These are phyloP conservation scores for Notechis scutatus DNA, from an alignment of 2,113 vertebrate species.

Conservation along the genomic window DNA sequence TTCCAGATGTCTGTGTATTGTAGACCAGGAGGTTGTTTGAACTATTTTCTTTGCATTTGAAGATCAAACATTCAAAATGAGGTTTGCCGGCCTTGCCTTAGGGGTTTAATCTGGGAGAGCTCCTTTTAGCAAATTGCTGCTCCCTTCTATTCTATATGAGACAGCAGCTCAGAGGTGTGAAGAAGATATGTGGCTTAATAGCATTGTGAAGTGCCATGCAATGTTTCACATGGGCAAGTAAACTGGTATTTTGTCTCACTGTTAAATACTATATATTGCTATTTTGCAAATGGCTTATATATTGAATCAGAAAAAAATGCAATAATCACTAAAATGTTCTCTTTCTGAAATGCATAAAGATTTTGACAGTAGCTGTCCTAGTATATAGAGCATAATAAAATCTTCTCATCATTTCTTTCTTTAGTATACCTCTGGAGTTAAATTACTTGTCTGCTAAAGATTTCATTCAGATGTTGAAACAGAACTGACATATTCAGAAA, in stretches of 20 bases:
- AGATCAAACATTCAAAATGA: constrained; percentile 60
- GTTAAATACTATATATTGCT: rapidly evolving
- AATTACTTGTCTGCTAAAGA: background rate
- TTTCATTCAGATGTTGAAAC: background rate
- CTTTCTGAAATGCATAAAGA: constrained; percentile 25
- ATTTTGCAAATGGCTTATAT: background rate
- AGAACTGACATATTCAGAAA: background rate
- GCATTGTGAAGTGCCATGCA: background rate
- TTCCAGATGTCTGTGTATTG: constrained; percentile 19
- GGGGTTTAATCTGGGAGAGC: constrained; percentile 42
- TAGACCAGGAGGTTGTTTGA: constrained; percentile 29
- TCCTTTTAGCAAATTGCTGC: background rate
- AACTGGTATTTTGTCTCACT: constrained; percentile 25
- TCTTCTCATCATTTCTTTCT: background rate
- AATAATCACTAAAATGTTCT: background rate
- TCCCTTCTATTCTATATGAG: constrained; percentile 36
- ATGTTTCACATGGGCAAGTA: constrained; percentile 42
- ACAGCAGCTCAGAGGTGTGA: constrained; percentile 42
- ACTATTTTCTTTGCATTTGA: constrained; percentile 37
- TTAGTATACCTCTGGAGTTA: background rate
- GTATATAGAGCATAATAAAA: background rate
- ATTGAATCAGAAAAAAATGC: background rate
- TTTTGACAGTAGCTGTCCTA: constrained; percentile 5
- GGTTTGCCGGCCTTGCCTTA: constrained; percentile 49
- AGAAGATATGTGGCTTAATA: constrained; percentile 50